These are phyloP conservation scores for Hassar affinis DNA, from an alignment of 2,113 vertebrate species.

Conservation along the genomic window DNA sequence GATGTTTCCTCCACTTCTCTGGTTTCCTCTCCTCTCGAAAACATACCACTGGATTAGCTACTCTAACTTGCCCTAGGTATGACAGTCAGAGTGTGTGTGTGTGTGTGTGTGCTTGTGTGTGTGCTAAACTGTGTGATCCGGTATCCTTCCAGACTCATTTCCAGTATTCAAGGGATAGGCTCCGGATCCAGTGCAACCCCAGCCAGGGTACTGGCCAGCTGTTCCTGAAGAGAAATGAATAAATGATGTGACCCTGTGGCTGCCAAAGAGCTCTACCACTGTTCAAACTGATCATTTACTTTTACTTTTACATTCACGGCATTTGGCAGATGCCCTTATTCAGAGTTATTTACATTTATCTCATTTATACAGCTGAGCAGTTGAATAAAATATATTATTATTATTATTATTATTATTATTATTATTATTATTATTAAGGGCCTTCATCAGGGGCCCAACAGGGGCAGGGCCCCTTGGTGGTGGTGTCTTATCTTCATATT, in stretches of 20 bases:
- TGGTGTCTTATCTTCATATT: not conserved
- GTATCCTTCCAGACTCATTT: not conserved
- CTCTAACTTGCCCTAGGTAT: not conserved
- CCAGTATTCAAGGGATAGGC: not conserved
- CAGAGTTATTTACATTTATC: no score
- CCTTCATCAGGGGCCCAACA: no score
- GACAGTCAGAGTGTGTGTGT: not conserved
- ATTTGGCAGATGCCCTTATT: no score
- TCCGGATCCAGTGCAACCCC: no score
- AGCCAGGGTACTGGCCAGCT: not conserved
- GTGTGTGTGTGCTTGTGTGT: not conserved
- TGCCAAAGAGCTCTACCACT: not conserved
- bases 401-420: no score
- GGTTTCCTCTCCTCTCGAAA: not conserved
- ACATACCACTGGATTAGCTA: not conserved
- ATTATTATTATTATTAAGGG: no score
- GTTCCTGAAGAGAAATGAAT: not conserved
- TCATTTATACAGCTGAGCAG: no score
- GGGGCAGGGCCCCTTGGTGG: no score
- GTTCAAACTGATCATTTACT: not conserved
- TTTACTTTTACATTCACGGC: no score
- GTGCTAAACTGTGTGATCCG: not conserved
- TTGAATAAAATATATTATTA: no score
- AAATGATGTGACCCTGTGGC: not conserved
- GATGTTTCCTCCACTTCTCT: not conserved